These are phyloP conservation scores for Semotilus atromaculatus DNA, from an alignment of 2,797 vertebrate species.

Conservation along the genomic window DNA sequence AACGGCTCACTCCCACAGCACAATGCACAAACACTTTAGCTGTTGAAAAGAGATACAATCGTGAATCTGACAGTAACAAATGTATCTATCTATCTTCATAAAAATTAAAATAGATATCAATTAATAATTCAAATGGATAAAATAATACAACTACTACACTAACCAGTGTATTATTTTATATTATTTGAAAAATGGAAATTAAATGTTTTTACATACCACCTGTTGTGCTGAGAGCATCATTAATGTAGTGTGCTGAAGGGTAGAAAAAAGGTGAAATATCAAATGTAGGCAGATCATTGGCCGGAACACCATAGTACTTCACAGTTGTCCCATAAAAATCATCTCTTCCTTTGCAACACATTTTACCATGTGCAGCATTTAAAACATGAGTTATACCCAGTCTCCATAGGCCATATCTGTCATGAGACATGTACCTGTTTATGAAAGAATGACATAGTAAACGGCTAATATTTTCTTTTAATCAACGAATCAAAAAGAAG, in stretches of 20 bases:
- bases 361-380: slow-evolving; percentile 85
- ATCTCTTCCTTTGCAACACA: slow-evolving; percentile 81
- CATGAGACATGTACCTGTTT: slow-evolving; percentile 73
- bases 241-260: slow-evolving; percentile 75
- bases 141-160: too few relatives aligned
- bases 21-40: slow-evolving; percentile 81
- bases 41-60: slow-evolving; percentile 55
- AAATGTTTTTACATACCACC: slow-evolving; percentile 71
- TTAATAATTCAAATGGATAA: background rate
- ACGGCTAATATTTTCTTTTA: background rate
- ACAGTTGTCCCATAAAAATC: slow-evolving; percentile 81
- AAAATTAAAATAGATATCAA: background rate
- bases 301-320: slow-evolving; percentile 76
- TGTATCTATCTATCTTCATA: background rate
- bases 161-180: background rate
- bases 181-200: background rate
- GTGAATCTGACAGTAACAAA: background rate
- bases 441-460: slow-evolving; percentile 21
- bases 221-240: slow-evolving; percentile 71
- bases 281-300: slow-evolving; percentile 77
- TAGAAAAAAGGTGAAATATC: slow-evolving; percentile 77
- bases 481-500: background rate
- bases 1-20: slow-evolving; percentile 80
- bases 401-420: slow-evolving; percentile 80
- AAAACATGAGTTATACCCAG: slow-evolving; percentile 83